Base-by-base conservation (phyloP, 2,113 vertebrate genomes). In the Telmatochromis sp. region DNA sequence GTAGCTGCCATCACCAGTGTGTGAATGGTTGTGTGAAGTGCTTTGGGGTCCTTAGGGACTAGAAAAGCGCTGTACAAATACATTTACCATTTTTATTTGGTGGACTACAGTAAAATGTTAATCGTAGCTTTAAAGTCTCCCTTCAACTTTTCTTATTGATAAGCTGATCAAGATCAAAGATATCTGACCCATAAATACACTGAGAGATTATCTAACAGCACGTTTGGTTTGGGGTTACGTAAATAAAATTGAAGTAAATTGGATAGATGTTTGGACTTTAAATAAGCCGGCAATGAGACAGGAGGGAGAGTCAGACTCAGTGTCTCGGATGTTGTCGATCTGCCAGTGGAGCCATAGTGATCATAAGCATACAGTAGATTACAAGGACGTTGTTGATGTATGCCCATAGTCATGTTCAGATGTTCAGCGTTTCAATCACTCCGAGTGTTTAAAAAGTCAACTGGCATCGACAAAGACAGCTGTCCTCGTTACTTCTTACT, bases 21-120 rank as follows among this genome's bases (percentile, higher is more conserved):
- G 8, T 51, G 8, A 1, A 9, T 8, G 17, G 19, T 0, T 53
- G 0, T 53, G 51, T 53, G 0, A 53, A 53, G 51, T 0, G 0
- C 10, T 23, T 54, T 54, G 10, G 10, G 53, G 2, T 23, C n/a
- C 2, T 53, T 4, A 53, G 0, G 19, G 19, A 53, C 51, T 7
- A 54, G 53, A 1, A 54, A 54, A 54, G n/a, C 10, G 0, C 51
- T 54, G 0, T 12, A 54, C 0, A 23, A 12, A 23, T 54, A 4
- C 51, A 12, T 2, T 21, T 3, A 12, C 53, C n/a, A 7, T 54
- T 54, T 53, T 21, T 21, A 60, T 60, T 31, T 60, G 13, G 7
- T 15, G 15, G 58, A 11, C 58, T 63, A 10, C 0, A 12, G 31
- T 65, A 33, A 19, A 63, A 31, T 63, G 9, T 63, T 65, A 65